A percentile compares a stretch with the other conserved stretches of the same genome.
phyloP scores from a whole-genome alignment of 1,140 invertebrate genomes.

The Bombus consobrinus region DNA sequence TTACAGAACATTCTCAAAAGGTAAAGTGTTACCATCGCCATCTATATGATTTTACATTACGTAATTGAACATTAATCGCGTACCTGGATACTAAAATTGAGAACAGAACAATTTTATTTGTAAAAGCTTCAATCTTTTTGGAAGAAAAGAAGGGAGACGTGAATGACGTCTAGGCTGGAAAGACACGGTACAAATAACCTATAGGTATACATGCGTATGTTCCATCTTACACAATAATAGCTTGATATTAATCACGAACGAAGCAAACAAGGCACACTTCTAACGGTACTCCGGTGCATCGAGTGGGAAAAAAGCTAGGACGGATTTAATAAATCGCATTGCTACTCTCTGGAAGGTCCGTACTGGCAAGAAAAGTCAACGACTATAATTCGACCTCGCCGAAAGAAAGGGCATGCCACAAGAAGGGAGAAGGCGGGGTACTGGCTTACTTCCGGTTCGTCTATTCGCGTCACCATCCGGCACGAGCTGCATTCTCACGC shows the following conservation, averaged over 20 bases:
- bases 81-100: too few relatives aligned
- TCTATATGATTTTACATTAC: too few relatives aligned
- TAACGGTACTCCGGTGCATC: slow-evolving; percentile 1
- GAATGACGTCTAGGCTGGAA: too few relatives aligned
- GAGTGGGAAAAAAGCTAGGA: not conserved
- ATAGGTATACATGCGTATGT: too few relatives aligned
- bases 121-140: too few relatives aligned
- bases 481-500: slow-evolving; percentile 81
- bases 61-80: too few relatives aligned
- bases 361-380: slow-evolving; percentile 36
- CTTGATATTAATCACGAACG: not conserved
- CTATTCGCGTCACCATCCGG: slow-evolving; percentile 77
- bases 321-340: slow-evolving; percentile 3
- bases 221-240: too few relatives aligned
- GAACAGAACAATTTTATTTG: too few relatives aligned
- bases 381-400: slow-evolving; percentile 39
- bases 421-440: slow-evolving; percentile 56
- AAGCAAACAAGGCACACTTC: not conserved
- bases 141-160: too few relatives aligned
- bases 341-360: not conserved
- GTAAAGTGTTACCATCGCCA: too few relatives aligned
- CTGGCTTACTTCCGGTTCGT: slow-evolving; percentile 76
- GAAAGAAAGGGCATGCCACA: slow-evolving; percentile 51
- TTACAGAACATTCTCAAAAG: too few relatives aligned
- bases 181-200: not conserved